Percentiles rank a stretch among this genome's conserved stretches.
Conservation (phyloP, 2,888 invertebrate species). For the Dugesia japonica region DNA sequence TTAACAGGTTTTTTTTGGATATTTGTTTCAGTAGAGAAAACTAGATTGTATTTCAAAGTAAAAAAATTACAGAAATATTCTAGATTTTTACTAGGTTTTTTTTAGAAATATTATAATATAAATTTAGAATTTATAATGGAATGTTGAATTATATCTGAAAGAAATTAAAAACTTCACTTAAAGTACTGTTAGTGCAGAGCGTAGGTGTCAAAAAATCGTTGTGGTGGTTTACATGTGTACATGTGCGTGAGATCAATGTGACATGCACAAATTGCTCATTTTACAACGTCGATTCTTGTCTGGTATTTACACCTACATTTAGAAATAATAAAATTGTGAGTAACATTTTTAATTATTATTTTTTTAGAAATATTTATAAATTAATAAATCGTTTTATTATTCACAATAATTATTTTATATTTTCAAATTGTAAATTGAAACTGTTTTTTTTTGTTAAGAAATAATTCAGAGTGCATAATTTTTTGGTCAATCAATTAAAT, state of each 20-base stretch:
- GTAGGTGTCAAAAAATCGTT: background rate
- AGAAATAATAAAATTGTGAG: too few species aligned
- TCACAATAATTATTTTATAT: too few species aligned
- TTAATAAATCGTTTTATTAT: too few species aligned
- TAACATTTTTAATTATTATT: too few species aligned
- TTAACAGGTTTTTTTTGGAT: background rate
- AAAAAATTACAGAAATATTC: background rate
- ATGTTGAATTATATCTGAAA: background rate
- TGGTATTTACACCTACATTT: background rate
- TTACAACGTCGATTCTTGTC: background rate
- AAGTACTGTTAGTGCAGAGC: background rate
- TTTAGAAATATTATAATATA: background rate
- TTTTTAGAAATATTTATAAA: too few species aligned
- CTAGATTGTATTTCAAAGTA: background rate
- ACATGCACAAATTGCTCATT: background rate
- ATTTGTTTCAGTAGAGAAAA: too few species aligned
- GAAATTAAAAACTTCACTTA: background rate
- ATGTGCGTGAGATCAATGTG: background rate
- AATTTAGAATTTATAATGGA: background rate
- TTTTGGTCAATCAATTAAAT: too few species aligned
- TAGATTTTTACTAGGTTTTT: background rate
- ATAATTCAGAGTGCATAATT: too few species aligned
- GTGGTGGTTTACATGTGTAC: background rate
- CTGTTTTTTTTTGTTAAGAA: too few species aligned
- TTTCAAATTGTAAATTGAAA: too few species aligned